These are phyloP conservation scores for Bubo bubo DNA, from an alignment of 2,113 vertebrate species.

Conservation along the genomic window DNA sequence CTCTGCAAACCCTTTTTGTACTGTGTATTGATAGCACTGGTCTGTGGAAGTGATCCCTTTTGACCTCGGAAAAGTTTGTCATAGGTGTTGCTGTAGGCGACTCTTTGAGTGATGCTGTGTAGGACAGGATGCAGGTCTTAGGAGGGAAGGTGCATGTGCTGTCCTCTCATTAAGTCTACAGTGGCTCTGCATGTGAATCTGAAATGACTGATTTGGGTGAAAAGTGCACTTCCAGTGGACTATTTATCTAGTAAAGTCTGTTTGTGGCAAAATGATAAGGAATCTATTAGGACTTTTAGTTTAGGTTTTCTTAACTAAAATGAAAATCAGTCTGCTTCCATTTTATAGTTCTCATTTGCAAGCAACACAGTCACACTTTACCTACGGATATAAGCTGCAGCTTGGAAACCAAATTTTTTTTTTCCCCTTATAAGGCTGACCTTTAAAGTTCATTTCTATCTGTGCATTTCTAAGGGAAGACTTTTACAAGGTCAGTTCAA, in stretches of 20 bases:
- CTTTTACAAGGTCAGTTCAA: constrained; percentile 53
- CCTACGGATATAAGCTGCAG: not conserved
- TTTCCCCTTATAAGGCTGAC: constrained; percentile 7
- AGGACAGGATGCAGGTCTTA: not conserved
- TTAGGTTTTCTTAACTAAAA: not conserved
- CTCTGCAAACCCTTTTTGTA: not conserved
- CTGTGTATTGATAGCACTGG: not conserved
- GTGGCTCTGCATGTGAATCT: not conserved
- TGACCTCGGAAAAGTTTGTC: not conserved
- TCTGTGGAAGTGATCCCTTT: not conserved
- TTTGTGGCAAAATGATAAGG: not conserved
- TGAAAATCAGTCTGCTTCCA: not conserved
- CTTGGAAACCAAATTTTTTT: not conserved
- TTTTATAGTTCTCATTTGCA: not conserved
- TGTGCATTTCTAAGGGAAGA: constrained; percentile 41
- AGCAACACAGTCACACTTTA: not conserved
- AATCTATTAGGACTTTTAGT: not conserved
- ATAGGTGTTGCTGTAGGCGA: accelerated
- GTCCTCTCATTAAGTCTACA: not conserved
- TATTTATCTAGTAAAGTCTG: not conserved
- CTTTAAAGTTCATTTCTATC: constrained; percentile 68
- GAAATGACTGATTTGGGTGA: not conserved
- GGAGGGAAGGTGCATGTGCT: not conserved
- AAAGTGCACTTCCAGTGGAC: not conserved
- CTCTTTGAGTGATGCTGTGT: not conserved